phyloP scores from a whole-genome alignment of 2,797 vertebrate genomes.

The Alectoris magna region DNA sequence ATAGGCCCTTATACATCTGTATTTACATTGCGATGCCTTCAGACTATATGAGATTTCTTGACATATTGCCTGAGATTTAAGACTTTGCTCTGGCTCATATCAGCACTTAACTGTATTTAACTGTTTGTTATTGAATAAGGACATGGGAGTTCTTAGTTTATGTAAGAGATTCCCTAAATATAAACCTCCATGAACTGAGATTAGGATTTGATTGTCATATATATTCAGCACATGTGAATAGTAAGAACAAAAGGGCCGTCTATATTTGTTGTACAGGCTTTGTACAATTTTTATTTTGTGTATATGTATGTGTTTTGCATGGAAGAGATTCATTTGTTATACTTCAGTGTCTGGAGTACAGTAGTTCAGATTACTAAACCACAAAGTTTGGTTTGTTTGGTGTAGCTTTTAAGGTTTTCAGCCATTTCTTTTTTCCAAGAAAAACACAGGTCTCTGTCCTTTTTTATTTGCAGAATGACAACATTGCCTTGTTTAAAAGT shows the following conservation, averaged over 20 bases:
- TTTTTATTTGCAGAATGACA: background rate
- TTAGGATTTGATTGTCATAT: background rate
- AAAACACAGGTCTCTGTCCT: background rate
- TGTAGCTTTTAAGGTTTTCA: constrained; percentile 11
- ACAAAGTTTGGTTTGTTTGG: background rate
- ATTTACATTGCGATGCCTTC: background rate
- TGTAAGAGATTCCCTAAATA: background rate
- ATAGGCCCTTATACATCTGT: background rate
- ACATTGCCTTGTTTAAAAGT: background rate
- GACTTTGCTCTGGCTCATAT: background rate
- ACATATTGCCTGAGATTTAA: background rate
- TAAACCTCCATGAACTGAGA: background rate
- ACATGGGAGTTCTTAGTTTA: background rate
- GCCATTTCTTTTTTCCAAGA: background rate
- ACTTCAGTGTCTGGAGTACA: background rate
- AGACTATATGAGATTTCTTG: background rate
- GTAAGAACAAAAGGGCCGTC: background rate
- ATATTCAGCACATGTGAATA: background rate
- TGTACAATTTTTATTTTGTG: background rate
- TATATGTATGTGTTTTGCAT: background rate
- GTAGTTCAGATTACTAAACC: background rate
- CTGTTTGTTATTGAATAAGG: background rate
- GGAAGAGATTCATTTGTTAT: background rate
- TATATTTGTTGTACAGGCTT: background rate
- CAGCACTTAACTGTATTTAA: background rate